Evolutionary conservation across 2,797 vertebrate genomes (phyloP).

Genomic region (Pempheris klunzingeri): DNA sequence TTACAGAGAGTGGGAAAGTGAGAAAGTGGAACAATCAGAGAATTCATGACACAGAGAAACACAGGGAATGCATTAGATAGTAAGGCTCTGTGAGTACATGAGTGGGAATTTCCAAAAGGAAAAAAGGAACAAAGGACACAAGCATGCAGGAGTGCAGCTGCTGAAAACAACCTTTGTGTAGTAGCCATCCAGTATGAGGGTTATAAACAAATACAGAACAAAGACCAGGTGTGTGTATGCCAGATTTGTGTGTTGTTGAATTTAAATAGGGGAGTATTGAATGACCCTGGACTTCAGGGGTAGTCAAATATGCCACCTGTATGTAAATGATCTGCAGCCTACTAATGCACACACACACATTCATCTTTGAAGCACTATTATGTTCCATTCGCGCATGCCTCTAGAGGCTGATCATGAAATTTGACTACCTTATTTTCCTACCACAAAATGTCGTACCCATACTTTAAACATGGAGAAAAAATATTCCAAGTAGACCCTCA

Average conservation of each 20-base stretch:
- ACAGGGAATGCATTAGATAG: too few species aligned
- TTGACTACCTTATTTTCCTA: constrained; percentile 45
- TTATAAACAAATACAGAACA: constrained; percentile 71
- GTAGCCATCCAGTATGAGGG: constrained; percentile 23
- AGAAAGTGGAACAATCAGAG: constrained; percentile 19
- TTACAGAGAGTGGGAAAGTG: constrained; percentile 24
- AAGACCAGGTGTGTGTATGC: constrained; percentile 69
- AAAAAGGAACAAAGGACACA: constrained; percentile 30
- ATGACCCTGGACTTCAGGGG: constrained; percentile 50
- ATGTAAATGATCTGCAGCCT: constrained; percentile 76
- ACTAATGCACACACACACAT: constrained; percentile 23
- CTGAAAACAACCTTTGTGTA: constrained; percentile 61
- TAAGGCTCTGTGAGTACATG: constrained; percentile 28
- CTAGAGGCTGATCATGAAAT: constrained; percentile 60
- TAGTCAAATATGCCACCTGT: constrained; percentile 83
- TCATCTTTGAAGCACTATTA: constrained; percentile 48
- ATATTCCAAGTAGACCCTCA: constrained; percentile 28
- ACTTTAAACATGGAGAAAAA: constrained; percentile 38
- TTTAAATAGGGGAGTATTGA: constrained; percentile 64
- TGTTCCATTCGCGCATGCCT: constrained; percentile 45
- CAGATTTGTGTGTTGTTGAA: constrained; percentile 51
- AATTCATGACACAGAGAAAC: constrained; percentile 9
- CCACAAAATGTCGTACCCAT: constrained; percentile 23
- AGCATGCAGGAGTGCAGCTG: constrained; percentile 19
- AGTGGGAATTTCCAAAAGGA: neutral